A percentile compares a stretch with the other conserved stretches of the same genome.
These are phyloP conservation scores for Sander vitreus DNA, from an alignment of 2,113 vertebrate species.

Conservation along the genomic window DNA sequence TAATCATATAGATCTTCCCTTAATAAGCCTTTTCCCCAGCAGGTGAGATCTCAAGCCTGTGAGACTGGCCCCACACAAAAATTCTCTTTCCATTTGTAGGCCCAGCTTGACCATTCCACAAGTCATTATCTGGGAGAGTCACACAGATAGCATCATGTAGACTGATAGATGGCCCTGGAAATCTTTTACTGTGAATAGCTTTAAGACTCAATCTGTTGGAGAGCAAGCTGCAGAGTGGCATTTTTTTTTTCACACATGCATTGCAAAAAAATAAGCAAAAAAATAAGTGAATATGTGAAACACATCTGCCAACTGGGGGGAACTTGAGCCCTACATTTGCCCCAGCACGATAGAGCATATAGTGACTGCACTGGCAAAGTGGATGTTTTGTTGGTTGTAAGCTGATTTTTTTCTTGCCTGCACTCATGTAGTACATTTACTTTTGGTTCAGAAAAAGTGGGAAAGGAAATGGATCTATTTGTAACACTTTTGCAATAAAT, in stretches of 20 bases:
- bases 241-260: not conserved
- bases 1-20: not conserved
- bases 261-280: not conserved
- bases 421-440: not conserved
- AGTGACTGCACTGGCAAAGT: not conserved
- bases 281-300: not conserved
- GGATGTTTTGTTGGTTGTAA: not conserved
- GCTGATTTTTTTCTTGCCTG: not conserved
- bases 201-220: constrained; percentile 20
- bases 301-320: not conserved
- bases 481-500: not conserved
- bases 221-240: not conserved
- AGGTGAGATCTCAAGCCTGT: constrained; percentile 27
- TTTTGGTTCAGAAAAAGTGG: not conserved
- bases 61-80: not conserved
- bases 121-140: constrained; percentile 44
- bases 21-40: not conserved
- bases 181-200: constrained; percentile 2
- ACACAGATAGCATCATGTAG: constrained; percentile 13
- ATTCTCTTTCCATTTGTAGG: constrained; percentile 14
- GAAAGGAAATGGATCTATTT: not conserved
- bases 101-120: constrained; percentile 21
- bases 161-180: constrained; percentile 18
- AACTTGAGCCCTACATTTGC: not conserved
- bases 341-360: not conserved